Base-by-base conservation (phyloP, 2,797 vertebrate genomes). In the Aldrovandia affinis region DNA sequence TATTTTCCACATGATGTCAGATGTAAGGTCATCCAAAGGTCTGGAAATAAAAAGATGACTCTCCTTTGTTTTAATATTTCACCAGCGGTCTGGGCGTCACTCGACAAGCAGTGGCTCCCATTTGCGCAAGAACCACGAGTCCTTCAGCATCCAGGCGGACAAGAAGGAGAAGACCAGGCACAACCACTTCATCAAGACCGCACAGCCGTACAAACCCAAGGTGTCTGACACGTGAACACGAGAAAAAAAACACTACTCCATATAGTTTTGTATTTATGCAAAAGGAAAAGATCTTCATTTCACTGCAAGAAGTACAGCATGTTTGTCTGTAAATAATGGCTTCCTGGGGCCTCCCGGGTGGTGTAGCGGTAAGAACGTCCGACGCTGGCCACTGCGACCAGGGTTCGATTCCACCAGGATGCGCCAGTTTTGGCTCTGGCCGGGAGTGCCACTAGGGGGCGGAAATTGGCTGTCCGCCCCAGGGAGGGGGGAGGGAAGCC, bases 101-200 rank as follows among this genome's bases (percentile, higher is more conserved):
- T 91, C 95, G 28, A 92, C 94, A 33, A 96, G 95, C 88, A 93
- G 96, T 73, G 97, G 96, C 84, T 97, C 97, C 90, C 97, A 98
- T 87, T 90, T 98, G 89, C 95, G 97, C 86, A 99, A 98, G 91
- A 96, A 89, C 89, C 97, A 97, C 0, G 98, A 99, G 89, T 92
- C 97, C 84, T 99, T 99, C 91, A 97, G 97, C 88, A 99, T 97
- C 89, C 96, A 98, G 90, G 97, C 97, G 54, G 98, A 99, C 92
- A 99, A 99, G 93, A 99, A 98, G 87, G 98, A 99, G 90, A 99
- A 99, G 91, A 97, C 96, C 42, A 95, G 98, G 83, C 98, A 99
- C 91, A 99, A 99, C 92, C 98, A 99, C 91, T 99, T 99, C 94
- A 99, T 99, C 91, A 99, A 99, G 93, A 99, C 98, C 10, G 98